Evolutionary conservation across 1,140 invertebrate genomes (phyloP).

Genomic region (Nixonia krombeini): DNA sequence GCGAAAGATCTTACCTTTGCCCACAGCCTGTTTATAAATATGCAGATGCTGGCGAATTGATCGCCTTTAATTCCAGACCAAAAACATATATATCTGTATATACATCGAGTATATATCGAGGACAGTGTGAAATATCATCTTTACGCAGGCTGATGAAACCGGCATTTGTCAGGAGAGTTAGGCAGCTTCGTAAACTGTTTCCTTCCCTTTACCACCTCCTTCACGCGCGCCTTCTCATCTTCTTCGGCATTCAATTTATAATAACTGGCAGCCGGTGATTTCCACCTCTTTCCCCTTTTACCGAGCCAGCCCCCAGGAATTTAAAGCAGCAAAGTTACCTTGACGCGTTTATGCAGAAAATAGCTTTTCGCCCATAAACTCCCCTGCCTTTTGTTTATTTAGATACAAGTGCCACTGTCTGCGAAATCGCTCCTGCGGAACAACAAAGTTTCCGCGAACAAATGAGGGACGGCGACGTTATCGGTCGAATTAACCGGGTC

Average conservation of each 20-base stretch:
- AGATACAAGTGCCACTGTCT: slow-evolving; percentile 48
- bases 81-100: background rate
- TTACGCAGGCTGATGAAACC: slow-evolving; percentile 50
- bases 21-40: too few species aligned
- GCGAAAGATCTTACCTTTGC: slow-evolving; percentile 5
- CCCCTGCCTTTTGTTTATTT: slow-evolving; percentile 39
- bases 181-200: slow-evolving; percentile 55
- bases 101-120: background rate
- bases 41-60: too few species aligned
- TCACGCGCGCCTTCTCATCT: slow-evolving; percentile 57
- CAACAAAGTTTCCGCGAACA: too few species aligned
- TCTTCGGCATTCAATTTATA: slow-evolving; percentile 64
- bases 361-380: slow-evolving; percentile 51
- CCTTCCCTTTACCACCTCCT: slow-evolving; percentile 53
- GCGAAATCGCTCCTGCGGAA: too few species aligned
- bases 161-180: slow-evolving; percentile 52
- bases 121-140: too few species aligned
- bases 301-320: slow-evolving; percentile 35
- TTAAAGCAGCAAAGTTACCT: slow-evolving; percentile 38
- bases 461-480: too few species aligned
- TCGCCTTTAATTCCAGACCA: too few species aligned
- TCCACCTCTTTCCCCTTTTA: slow-evolving; percentile 31
- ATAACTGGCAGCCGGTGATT: slow-evolving; percentile 62
- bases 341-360: slow-evolving; percentile 65
- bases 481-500: too few species aligned